Evolutionary conservation across 1,140 invertebrate species (phyloP).

Genomic region (Drosophila neocordata): DNA sequence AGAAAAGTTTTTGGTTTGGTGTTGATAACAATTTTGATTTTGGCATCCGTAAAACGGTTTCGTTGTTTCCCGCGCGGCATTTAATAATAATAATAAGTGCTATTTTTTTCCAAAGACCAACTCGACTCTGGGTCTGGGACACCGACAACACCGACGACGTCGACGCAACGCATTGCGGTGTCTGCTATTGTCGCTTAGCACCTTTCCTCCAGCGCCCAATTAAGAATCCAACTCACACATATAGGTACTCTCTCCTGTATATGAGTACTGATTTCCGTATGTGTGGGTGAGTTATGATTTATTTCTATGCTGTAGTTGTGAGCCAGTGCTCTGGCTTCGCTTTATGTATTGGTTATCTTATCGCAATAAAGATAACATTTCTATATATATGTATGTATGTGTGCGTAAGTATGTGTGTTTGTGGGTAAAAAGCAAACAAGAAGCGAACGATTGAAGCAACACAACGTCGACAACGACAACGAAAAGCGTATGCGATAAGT

Average conservation of each 20-base stretch:
- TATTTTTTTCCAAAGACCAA: conserved; percentile 53
- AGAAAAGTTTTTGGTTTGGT: not conserved
- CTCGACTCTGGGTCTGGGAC: conserved; percentile 27
- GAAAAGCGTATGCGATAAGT: conserved; percentile 61
- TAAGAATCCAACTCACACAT: conserved; percentile 58
- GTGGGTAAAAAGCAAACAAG: conserved; percentile 45
- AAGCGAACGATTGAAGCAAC: conserved; percentile 33
- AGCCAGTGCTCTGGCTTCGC: not conserved
- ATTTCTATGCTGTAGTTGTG: conserved; percentile 52
- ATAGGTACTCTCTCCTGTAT: conserved; percentile 14
- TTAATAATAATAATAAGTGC: conserved; percentile 62
- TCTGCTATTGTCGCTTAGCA: conserved; percentile 59
- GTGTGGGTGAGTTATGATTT: conserved; percentile 78
- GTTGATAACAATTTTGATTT: conserved; percentile 15
- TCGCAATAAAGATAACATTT: conserved; percentile 50
- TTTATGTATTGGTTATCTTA: conserved; percentile 72
- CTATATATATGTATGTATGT: not conserved
- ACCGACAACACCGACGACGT: conserved; percentile 57
- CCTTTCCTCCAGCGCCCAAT: conserved; percentile 69
- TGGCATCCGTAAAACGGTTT: conserved; percentile 57
- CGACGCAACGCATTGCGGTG: conserved; percentile 65
- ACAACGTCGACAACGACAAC: conserved; percentile 15
- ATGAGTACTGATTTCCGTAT: conserved; percentile 32
- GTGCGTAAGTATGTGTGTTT: conserved; percentile 16
- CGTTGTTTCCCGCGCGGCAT: conserved; percentile 59